Evolutionary conservation across 2,797 vertebrate genomes (phyloP), one percentile per base, ranked within the genome.

Genomic region (Enteromius thamalakanensis): DNA sequence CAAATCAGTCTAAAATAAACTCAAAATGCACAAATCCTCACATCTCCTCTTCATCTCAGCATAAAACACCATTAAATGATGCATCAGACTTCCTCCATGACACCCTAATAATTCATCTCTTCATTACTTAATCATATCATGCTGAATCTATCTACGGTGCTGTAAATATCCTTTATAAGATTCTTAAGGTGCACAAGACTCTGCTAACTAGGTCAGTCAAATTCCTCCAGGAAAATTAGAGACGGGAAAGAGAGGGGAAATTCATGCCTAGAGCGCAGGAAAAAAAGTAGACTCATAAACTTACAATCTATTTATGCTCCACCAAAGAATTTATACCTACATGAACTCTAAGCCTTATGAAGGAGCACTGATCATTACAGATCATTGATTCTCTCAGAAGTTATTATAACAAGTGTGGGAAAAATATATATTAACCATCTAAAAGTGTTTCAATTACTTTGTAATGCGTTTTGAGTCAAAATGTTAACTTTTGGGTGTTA

Each of bases 141-240:
- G 89, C 86, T 87, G 83, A 90, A 90, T 91, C 89, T 85, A 87
- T 91, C 91, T 84, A 87, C 87, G 64, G 79, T 53, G 81, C 86
- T 85, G 89, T 90, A 93, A 91, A 93, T 91, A 90, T 88, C 86
- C 88, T 85, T 88, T 81, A 88, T 89, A 85, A 86, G 79, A 88
- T 87, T 90, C 89, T 87, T 15, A 87, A 92, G 90, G 90, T 91
- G 89, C 71, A 71, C 3, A 21, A 77, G 87, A 90, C 76, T 83
- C 87, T 90, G 58, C 80, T 92, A 95, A 94, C 79, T 95, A 90
- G 94, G 94, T 93, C 93, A 92, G 83, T 76, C 51, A 19, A 81
- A 80, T 87, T 91, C 93, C 91, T 17, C 34, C 89, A 92, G 92
- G 88, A 91, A 91, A 89, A 76, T 81, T 86, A 71, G 29, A 87